phyloP scores from a whole-genome alignment of 2,888 invertebrate genomes.

The Nomada lathburiana region DNA sequence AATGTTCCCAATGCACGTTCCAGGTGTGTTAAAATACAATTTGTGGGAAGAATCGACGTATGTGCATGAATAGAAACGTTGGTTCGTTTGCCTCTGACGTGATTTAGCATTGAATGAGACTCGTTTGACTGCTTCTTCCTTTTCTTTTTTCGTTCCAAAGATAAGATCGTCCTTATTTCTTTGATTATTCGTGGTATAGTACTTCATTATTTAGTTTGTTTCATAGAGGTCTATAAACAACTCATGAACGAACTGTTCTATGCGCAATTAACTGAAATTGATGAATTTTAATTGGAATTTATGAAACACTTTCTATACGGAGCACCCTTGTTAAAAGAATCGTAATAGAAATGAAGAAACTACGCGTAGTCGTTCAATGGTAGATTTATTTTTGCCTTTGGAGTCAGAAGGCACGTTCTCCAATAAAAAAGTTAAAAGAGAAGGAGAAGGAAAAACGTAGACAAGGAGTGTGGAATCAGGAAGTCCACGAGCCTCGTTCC shows the following conservation, averaged over 20 bases:
- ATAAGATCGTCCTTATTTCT: slow-evolving; percentile 1
- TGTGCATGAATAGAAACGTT: neutral
- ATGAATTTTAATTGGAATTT: neutral
- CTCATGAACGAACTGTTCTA: neutral
- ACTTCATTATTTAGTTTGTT: slow-evolving; percentile 8
- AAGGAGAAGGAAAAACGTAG: neutral
- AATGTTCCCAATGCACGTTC: neutral
- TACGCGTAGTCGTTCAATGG: too few relatives aligned
- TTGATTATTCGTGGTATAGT: neutral
- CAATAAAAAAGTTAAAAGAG: neutral
- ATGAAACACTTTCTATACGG: neutral
- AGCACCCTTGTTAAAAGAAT: neutral
- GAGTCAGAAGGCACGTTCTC: too few relatives aligned
- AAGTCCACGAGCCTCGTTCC: neutral
- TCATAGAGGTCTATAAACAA: neutral
- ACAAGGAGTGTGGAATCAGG: neutral
- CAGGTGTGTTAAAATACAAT: neutral
- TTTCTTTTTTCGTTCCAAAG: neutral
- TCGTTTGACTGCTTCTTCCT: neutral
- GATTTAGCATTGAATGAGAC: slow-evolving; percentile 23
- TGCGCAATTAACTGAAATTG: neutral
- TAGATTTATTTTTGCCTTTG: too few relatives aligned
- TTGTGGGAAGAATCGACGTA: slow-evolving; percentile 18
- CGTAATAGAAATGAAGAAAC: too few relatives aligned
- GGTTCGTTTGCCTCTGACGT: neutral